Base-by-base conservation (phyloP, 2,113 vertebrate genomes). In the Proteles cristata region DNA sequence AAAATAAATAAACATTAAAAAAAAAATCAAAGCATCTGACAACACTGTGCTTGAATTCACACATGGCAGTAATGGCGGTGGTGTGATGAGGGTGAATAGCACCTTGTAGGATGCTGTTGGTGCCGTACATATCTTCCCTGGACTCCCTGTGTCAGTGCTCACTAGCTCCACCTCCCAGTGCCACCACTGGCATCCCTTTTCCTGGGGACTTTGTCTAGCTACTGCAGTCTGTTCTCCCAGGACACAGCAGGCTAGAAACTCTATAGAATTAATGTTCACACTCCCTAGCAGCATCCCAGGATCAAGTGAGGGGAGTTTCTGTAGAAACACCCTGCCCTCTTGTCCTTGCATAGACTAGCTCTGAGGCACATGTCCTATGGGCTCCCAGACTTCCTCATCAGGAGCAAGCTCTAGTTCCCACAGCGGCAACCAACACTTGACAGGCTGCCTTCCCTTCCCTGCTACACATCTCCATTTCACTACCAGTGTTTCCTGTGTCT, bases 51-150 rank as follows among this genome's bases (percentile, higher is more conserved):
- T 63, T 88, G 17, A 31, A 69, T 39, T 88, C n/a, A 31, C 53
- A 55, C 2, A 2, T 12, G 28, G 39, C 4, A 11, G 26, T 53
- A 17, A n/a, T 1, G 19, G 66, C 26, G 8, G 15, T 16, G 19
- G 79, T 7, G 3, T 58, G 28, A 65, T 11, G 8, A 79, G 19
- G 26, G 23, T 61, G 26, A 39, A 26, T 5, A 21, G 25, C 7
- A 2, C 53, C 28, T 21, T 2, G 45, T 39, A 23, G 45, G 2
- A 28, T 45, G 2, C 50, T 19, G 0, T 19, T 48, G 71, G 43
- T 26, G 14, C 3, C 43, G 2, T n/a, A 28, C 16, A 8, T 0
- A 3, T 17, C 23, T 76, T n/a, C 17, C 19, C 28, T 8, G 11
- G 55, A 35, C 15, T 19, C 45, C 23, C 2, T 25, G 4, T 0